Evolutionary conservation across 2,888 invertebrate genomes (phyloP), one percentile per base, ranked within the genome.

Genomic region (Cheilosia impressa): DNA sequence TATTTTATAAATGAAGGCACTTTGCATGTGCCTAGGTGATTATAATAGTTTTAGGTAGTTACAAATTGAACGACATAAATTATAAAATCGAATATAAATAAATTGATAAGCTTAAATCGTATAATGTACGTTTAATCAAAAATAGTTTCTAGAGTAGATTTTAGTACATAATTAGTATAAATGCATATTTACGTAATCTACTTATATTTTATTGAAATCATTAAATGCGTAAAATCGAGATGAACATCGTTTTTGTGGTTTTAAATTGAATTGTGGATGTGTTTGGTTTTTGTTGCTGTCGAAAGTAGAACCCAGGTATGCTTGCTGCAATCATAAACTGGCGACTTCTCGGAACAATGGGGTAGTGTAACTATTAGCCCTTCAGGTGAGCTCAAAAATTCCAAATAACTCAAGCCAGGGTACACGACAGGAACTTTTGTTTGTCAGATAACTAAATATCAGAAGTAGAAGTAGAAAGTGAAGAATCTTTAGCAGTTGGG

Each of bases 21-120:
- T 47, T 38, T 31, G 6, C 63, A 34, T 53, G 53, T 53, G 72
- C 62, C 72, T 52, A 34, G 53, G 73, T 73, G 73, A 73, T 73
- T 63, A 45, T 52, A 72, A 17, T 73, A 55, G 24, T 47, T 55
- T 55, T 55, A 63, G 52, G 43, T 60, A 60, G 19, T 53, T 19
- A n/a, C 5, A 53, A 60, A 9, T 53, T 19, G 22, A 9, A 62
- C 4, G 43, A 34, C 6, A 34, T 53, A 7, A 72, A 43, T 2
- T 6, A 27, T 27, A 27, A 13, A 41, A 19, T 43, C n/a, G n/a
- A 22, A 57, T 45, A 19, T 24, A 43, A 19, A 34, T 45, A 9
- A 60, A n/a, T 41, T 6, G n/a, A 5, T 45, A 68, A 27, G 27
- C 27, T 68, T 55, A 41, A 55, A 55, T 58, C 15, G 27, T 38